Conservation (phyloP, 2,797 vertebrate genomes). For the Sebastes variabilis region DNA sequence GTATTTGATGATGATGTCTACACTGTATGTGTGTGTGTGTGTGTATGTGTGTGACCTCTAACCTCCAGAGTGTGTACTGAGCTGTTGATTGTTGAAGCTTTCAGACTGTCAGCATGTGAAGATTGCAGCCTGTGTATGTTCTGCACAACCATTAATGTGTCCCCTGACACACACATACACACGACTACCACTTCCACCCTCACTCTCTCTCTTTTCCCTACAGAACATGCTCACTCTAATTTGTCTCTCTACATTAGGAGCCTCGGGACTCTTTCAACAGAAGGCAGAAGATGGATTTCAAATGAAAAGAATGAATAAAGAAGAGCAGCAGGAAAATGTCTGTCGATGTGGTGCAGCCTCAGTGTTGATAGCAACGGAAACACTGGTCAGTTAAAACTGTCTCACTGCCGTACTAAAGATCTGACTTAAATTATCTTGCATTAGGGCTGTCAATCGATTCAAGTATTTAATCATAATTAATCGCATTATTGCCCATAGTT, state of each 20-base stretch:
- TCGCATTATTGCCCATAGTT: too few species aligned
- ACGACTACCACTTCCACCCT: not conserved
- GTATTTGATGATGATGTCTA: not conserved
- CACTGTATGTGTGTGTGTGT: not conserved
- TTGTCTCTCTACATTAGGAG: not conserved
- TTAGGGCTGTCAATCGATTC: too few species aligned
- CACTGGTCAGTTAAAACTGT: not conserved
- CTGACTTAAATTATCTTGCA: too few species aligned
- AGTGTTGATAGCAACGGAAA: not conserved
- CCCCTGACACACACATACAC: not conserved
- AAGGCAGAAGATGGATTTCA: conserved; percentile 24
- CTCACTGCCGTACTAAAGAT: too few species aligned
- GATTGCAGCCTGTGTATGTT: conserved; percentile 29
- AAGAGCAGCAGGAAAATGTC: not conserved
- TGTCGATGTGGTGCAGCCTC: not conserved
- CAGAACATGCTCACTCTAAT: not conserved
- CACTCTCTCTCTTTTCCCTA: not conserved
- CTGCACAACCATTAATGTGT: conserved; percentile 11
- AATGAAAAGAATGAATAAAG: conserved; percentile 4
- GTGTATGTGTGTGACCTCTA: not conserved
- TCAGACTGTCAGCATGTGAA: conserved; percentile 37
- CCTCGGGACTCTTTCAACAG: not conserved
- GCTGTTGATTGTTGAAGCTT: conserved; percentile 23
- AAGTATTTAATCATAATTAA: too few species aligned
- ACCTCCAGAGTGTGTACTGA: conserved; percentile 2